Conservation (phyloP, 1,140 invertebrate genomes). For the Sminthurides bifidus region DNA sequence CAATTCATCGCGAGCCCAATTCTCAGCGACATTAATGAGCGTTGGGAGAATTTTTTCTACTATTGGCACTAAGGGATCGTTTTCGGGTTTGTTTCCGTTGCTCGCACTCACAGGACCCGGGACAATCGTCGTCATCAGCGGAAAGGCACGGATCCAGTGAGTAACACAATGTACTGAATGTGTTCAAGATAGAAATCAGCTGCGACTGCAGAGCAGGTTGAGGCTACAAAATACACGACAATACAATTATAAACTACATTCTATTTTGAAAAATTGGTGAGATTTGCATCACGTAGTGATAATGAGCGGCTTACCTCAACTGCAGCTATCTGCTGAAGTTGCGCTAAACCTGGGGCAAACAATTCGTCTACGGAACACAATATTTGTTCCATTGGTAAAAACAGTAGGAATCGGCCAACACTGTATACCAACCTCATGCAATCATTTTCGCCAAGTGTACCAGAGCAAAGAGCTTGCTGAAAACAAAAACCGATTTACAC, state of each 20-base stretch:
- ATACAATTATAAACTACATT: no score
- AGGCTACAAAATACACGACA: slow-evolving; percentile 11
- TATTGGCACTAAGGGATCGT: slow-evolving; percentile 27
- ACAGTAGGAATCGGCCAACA: slow-evolving; percentile 27
- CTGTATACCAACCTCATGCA: slow-evolving; percentile 26
- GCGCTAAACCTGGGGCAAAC: slow-evolving; percentile 26
- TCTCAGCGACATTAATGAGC: slow-evolving; percentile 24
- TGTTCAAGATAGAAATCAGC: slow-evolving; percentile 20
- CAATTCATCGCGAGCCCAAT: slow-evolving; percentile 27
- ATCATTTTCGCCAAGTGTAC: slow-evolving; percentile 19
- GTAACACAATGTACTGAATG: slow-evolving; percentile 26
- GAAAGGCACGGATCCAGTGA: slow-evolving; percentile 17
- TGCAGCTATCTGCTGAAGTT: slow-evolving; percentile 21
- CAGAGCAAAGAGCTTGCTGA: slow-evolving; percentile 27
- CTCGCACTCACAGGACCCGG: no score
- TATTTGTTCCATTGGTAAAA: slow-evolving; percentile 28
- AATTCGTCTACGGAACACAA: slow-evolving; percentile 27
- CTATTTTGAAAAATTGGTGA: slow-evolving; percentile 5
- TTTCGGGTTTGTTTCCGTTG: slow-evolving; percentile 8
- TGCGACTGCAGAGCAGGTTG: slow-evolving; percentile 20
- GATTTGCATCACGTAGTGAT: neutral
- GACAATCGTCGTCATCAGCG: slow-evolving; percentile 24
- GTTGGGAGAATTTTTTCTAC: slow-evolving; percentile 30
- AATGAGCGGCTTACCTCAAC: neutral
- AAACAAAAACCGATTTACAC: neutral